phyloP scores from a whole-genome alignment of 2,888 invertebrate species.

The Graphium colonna region DNA sequence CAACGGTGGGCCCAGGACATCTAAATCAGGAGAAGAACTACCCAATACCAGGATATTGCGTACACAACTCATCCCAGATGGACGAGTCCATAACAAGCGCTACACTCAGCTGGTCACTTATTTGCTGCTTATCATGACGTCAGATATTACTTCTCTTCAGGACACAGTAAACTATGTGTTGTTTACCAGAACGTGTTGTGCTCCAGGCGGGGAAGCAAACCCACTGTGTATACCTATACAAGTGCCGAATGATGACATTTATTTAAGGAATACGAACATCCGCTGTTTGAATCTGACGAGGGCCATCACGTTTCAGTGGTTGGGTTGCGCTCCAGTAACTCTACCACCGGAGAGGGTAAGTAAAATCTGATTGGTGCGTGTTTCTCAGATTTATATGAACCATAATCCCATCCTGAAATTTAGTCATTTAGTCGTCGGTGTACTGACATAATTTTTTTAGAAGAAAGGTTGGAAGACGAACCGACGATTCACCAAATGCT shows the following conservation, averaged over 20 bases:
- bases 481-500: too few relatives aligned
- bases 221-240: constrained; percentile 39
- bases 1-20: constrained; percentile 37
- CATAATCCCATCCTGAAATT: too few relatives aligned
- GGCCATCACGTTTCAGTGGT: constrained; percentile 43
- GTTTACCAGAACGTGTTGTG: constrained; percentile 16
- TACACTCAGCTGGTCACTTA: constrained; percentile 38
- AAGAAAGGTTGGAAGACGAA: too few relatives aligned
- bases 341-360: constrained; percentile 41
- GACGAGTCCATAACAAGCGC: constrained; percentile 32
- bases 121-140: constrained; percentile 32
- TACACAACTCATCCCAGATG: constrained; percentile 39
- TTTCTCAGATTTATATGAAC: too few relatives aligned
- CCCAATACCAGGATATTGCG: constrained; percentile 40
- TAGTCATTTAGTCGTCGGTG: too few relatives aligned
- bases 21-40: constrained; percentile 38
- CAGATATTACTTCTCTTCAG: constrained; percentile 29
- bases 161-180: constrained; percentile 16
- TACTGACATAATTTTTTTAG: too few relatives aligned
- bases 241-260: constrained; percentile 41
- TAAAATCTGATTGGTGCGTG: too few relatives aligned
- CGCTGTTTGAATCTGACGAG: constrained; percentile 48
- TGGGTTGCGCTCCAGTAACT: constrained; percentile 38
- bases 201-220: constrained; percentile 20
- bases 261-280: constrained; percentile 37